These are phyloP conservation scores for Clupea harengus DNA, from an alignment of 2,113 vertebrate genomes.

Conservation along the genomic window DNA sequence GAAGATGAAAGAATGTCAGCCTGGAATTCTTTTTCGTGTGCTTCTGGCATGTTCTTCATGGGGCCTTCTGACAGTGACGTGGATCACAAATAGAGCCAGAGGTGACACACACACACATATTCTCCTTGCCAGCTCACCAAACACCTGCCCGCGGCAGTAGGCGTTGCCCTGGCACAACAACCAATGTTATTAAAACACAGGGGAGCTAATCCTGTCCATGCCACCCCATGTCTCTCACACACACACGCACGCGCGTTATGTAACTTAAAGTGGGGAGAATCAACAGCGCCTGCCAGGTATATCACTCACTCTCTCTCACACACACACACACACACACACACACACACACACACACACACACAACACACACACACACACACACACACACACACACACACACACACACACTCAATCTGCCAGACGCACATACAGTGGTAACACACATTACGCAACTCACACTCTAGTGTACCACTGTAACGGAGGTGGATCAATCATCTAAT, in stretches of 20 bases:
- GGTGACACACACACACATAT: not conserved
- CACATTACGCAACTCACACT: not conserved
- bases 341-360: not conserved
- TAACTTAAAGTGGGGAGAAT: not conserved
- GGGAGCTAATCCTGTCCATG: not conserved
- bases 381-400: not conserved
- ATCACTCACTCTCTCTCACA: not conserved
- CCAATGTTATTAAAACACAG: constrained; percentile 19
- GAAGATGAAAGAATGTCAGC: constrained; percentile 34
- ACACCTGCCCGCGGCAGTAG: constrained; percentile 25
- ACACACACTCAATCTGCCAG: no score
- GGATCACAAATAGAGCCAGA: not conserved
- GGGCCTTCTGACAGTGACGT: not conserved
- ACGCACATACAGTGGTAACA: no score
- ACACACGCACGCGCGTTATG: not conserved
- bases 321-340: not conserved
- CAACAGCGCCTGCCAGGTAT: not conserved
- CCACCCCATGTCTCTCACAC: not conserved
- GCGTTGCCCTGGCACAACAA: constrained; percentile 10
- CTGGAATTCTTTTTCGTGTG: no score
- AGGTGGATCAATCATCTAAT: constrained; percentile 12
- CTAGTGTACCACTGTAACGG: not conserved
- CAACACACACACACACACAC: not conserved
- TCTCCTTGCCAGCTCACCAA: constrained; percentile 33
- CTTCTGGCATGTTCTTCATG: no score